These are phyloP conservation scores for Pegoplata infirma DNA, from an alignment of 2,888 invertebrate genomes.

Conservation along the genomic window DNA sequence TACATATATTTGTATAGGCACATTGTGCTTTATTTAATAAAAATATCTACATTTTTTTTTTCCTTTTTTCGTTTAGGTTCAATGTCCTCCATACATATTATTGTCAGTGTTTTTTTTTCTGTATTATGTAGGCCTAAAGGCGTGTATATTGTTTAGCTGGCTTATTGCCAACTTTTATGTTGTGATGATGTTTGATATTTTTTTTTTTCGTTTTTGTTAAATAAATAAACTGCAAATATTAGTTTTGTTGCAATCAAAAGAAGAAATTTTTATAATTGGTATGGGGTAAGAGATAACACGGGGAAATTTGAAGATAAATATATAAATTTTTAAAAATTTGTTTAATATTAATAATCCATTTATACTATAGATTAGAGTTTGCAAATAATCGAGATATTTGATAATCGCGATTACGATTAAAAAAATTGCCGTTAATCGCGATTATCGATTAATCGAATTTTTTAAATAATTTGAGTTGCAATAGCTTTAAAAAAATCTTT, in stretches of 20 bases:
- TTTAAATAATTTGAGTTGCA: too few relatives aligned
- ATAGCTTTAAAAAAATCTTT: too few relatives aligned
- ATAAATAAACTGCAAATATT: conserved; percentile 47
- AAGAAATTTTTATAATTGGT: neutral
- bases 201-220: conserved; percentile 35
- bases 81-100: conserved; percentile 29
- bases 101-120: neutral
- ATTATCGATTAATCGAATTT: too few relatives aligned
- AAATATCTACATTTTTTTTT: conserved; percentile 13
- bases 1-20: neutral
- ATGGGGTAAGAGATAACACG: neutral
- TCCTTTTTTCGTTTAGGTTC: conserved; percentile 27
- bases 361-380: too few relatives aligned
- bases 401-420: too few relatives aligned
- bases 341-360: too few relatives aligned
- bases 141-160: conserved; percentile 47
- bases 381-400: too few relatives aligned
- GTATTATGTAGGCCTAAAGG: neutral
- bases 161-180: conserved; percentile 55
- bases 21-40: conserved; percentile 18
- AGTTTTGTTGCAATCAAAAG: conserved; percentile 17
- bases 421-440: too few relatives aligned
- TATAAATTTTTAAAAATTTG: too few relatives aligned
- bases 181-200: conserved; percentile 38
- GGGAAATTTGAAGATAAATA: neutral